A percentile compares a stretch with the other conserved stretches of the same genome.
These are phyloP conservation scores for Trimorus sp. DNA, from an alignment of 2,888 invertebrate species.

Conservation along the genomic window DNA sequence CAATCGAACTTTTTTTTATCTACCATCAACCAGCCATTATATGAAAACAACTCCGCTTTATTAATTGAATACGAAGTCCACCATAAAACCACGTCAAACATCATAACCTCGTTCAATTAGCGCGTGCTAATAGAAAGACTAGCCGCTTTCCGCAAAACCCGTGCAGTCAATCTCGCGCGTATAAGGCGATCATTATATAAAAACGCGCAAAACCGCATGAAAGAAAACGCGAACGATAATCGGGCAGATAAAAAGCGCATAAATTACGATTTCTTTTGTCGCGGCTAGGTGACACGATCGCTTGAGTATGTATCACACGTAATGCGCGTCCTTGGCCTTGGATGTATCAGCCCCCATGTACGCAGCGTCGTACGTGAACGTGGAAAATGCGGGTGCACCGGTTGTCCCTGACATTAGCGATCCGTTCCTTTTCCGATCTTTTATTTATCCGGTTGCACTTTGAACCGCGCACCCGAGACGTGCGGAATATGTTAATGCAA, in stretches of 20 bases:
- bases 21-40: no score
- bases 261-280: slow-evolving; percentile 64
- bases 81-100: no score
- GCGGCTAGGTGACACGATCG: slow-evolving; percentile 60
- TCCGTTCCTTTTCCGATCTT: slow-evolving; percentile 67
- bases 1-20: no score
- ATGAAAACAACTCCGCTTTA: no score
- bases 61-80: no score
- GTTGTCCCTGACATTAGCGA: slow-evolving; percentile 75
- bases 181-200: slow-evolving; percentile 14
- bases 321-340: slow-evolving; percentile 76
- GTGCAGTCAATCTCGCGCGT: neutral
- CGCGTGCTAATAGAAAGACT: slow-evolving; percentile 34
- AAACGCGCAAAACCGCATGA: slow-evolving; percentile 51
- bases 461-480: slow-evolving; percentile 38
- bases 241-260: slow-evolving; percentile 58
- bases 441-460: slow-evolving; percentile 59
- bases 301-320: slow-evolving; percentile 72
- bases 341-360: slow-evolving; percentile 74
- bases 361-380: slow-evolving; percentile 68
- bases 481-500: slow-evolving; percentile 52
- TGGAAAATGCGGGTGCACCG: slow-evolving; percentile 79
- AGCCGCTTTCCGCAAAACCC: no score
- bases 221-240: slow-evolving; percentile 54
- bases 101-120: slow-evolving; percentile 13